Evolutionary conservation across 2,888 invertebrate genomes (phyloP).

Genomic region (Idaea aversata): DNA sequence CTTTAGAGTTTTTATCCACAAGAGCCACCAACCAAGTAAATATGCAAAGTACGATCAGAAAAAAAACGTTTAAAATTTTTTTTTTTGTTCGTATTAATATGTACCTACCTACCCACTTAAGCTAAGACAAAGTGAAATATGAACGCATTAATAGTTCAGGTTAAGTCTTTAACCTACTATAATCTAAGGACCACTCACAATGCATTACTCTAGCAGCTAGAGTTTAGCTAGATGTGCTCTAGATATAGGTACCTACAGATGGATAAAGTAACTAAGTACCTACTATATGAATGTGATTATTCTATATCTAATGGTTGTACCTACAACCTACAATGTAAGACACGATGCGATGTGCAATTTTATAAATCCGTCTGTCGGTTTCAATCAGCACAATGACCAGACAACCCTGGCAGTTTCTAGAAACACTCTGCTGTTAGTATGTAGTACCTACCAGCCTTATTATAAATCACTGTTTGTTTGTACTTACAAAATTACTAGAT

Average conservation of each 20-base stretch:
- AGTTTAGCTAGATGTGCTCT: too few relatives aligned
- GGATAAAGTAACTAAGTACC: too few relatives aligned
- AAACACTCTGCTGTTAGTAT: constrained; percentile 3
- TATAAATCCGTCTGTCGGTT: constrained; percentile 22
- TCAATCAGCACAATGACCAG: constrained; percentile 19
- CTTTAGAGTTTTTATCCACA: too few relatives aligned
- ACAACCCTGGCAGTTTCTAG: constrained; percentile 14
- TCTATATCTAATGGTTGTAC: neutral
- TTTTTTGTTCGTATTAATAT: neutral
- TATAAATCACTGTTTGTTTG: neutral
- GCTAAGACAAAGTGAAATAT: neutral
- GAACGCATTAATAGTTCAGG: neutral
- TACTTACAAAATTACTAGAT: neutral
- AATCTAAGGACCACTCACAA: too few relatives aligned
- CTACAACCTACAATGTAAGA: constrained; percentile 14
- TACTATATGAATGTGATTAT: neutral
- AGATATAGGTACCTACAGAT: too few relatives aligned
- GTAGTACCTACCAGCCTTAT: neutral
- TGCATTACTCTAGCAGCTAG: too few relatives aligned
- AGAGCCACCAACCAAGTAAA: too few relatives aligned
- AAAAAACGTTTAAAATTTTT: too few relatives aligned
- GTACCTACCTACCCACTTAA: neutral
- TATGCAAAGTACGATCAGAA: too few relatives aligned
- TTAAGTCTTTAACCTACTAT: neutral
- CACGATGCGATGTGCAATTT: constrained; percentile 12